phyloP scores from a whole-genome alignment of 1,140 invertebrate species.

The Drosophila mayri region DNA sequence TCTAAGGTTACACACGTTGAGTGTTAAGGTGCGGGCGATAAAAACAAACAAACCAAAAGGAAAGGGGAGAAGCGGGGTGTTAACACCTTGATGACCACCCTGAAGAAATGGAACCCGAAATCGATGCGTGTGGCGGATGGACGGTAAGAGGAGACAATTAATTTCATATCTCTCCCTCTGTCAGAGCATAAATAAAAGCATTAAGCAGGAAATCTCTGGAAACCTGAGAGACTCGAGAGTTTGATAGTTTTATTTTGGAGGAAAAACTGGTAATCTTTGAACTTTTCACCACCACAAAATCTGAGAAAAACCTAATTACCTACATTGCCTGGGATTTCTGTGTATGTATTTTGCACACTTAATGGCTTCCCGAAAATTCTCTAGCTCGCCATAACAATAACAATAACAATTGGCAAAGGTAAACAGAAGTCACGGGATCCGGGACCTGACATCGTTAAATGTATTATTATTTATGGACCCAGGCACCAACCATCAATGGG shows the following conservation, averaged over 20 bases:
- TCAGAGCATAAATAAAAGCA: constrained; percentile 27
- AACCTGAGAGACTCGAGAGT: constrained; percentile 39
- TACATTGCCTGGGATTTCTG: constrained; percentile 5
- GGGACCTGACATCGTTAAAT: constrained; percentile 41
- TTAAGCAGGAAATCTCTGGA: constrained; percentile 68
- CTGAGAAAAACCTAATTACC: constrained; percentile 6
- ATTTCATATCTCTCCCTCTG: constrained; percentile 42
- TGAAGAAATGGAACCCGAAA: constrained; percentile 11
- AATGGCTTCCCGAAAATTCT: constrained; percentile 24
- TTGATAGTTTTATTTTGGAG: background rate
- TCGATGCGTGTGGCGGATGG: constrained; percentile 36
- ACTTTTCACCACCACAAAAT: background rate
- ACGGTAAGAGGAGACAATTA: constrained; percentile 67
- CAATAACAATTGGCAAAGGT: constrained; percentile 30
- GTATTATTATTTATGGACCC: constrained; percentile 68
- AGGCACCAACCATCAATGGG: background rate
- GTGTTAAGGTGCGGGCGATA: constrained; percentile 37
- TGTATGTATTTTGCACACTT: constrained; percentile 15
- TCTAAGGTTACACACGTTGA: constrained; percentile 26
- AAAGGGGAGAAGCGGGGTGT: constrained; percentile 5
- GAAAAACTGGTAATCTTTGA: background rate
- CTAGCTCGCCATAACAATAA: constrained; percentile 11
- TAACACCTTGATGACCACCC: constrained; percentile 37
- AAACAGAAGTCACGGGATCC: constrained; percentile 20
- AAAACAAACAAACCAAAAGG: background rate